Evolutionary conservation across 2,888 invertebrate species (phyloP).

Genomic region (Leucoma salicis): DNA sequence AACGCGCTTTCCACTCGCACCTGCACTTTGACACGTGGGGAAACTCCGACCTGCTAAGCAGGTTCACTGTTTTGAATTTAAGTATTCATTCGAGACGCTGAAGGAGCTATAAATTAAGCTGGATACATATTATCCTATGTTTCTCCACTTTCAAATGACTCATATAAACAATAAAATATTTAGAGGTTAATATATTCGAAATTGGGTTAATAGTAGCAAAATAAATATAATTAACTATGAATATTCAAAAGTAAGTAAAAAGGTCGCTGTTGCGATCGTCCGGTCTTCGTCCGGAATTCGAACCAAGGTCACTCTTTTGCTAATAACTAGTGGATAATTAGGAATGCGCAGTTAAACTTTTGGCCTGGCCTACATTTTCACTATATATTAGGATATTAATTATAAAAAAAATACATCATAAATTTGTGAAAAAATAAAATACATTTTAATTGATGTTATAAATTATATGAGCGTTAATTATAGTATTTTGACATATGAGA

Average conservation of each 20-base stretch:
- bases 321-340: conserved; percentile 4
- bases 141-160: neutral
- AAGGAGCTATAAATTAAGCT: too few relatives aligned
- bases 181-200: conserved; percentile 28
- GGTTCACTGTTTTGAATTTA: conserved; percentile 10
- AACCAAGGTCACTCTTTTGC: conserved; percentile 16
- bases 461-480: conserved; percentile 1
- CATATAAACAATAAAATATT: conserved; percentile 8
- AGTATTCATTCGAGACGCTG: too few relatives aligned
- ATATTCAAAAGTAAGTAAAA: conserved; percentile 22
- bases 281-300: conserved; percentile 21
- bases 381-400: conserved; percentile 3
- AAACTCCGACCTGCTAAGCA: conserved; percentile 22
- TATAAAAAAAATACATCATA: neutral
- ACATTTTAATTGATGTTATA: conserved; percentile 5
- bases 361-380: conserved; percentile 1
- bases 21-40: conserved; percentile 58
- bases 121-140: neutral
- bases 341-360: neutral
- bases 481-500: conserved; percentile 1
- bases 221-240: conserved; percentile 26
- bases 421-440: neutral
- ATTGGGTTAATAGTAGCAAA: conserved; percentile 30
- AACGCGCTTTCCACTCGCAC: conserved; percentile 63
- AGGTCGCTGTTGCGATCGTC: conserved; percentile 17